These are phyloP conservation scores for Orchesella flavescens DNA, from an alignment of 2,888 invertebrate species.

Conservation along the genomic window DNA sequence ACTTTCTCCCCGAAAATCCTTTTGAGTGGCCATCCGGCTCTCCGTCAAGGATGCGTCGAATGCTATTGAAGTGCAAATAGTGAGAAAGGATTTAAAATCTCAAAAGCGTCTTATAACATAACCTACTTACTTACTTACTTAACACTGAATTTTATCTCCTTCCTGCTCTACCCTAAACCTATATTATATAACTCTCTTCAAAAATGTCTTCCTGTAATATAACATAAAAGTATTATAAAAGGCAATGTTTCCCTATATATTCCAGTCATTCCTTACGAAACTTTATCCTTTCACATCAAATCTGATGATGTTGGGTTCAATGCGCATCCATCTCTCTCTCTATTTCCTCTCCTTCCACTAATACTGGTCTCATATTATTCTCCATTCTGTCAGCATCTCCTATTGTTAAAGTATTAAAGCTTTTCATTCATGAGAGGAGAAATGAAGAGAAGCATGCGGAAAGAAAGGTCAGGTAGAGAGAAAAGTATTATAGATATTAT, in stretches of 20 bases:
- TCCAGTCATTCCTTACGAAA: too few relatives aligned
- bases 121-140: background rate
- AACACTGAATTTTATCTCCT: too few relatives aligned
- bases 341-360: too few relatives aligned
- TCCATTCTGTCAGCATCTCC: background rate
- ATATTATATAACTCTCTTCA: too few relatives aligned
- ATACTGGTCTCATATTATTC: background rate
- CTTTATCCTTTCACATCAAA: too few relatives aligned
- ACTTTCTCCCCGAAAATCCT: slow-evolving; percentile 48
- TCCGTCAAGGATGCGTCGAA: slow-evolving; percentile 35
- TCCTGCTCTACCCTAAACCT: background rate
- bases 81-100: slow-evolving; percentile 31
- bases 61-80: slow-evolving; percentile 60
- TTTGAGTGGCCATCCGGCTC: slow-evolving; percentile 51
- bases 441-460: background rate
- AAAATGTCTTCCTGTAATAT: too few relatives aligned
- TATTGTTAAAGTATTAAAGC: background rate
- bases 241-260: too few relatives aligned
- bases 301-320: too few relatives aligned
- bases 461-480: background rate
- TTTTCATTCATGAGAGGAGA: background rate
- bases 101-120: background rate
- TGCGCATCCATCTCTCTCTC: too few relatives aligned
- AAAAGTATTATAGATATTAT: background rate
- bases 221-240: too few relatives aligned